Percentiles rank a stretch among this genome's conserved stretches.
These are phyloP conservation scores for Callyntrura sp. DNA, from an alignment of 2,888 invertebrate species.

Conservation along the genomic window DNA sequence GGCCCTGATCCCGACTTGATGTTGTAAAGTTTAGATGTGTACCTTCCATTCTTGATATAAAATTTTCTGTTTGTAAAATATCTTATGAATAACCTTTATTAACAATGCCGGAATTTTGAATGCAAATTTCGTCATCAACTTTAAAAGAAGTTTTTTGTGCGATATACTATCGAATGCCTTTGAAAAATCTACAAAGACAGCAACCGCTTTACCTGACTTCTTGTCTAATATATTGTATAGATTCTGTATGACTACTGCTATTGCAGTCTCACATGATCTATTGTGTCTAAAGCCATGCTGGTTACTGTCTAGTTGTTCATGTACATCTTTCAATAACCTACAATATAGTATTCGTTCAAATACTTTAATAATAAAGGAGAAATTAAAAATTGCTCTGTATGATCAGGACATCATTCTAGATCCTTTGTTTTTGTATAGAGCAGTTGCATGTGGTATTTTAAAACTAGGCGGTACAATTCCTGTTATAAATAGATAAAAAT, in stretches of 20 bases:
- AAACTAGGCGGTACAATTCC: slow-evolving; percentile 56
- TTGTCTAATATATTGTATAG: slow-evolving; percentile 43
- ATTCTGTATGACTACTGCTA: slow-evolving; percentile 33
- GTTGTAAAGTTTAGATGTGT: background rate
- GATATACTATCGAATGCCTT: slow-evolving; percentile 52
- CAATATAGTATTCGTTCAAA: slow-evolving; percentile 50
- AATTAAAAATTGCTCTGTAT: slow-evolving; percentile 45
- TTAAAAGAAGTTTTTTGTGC: background rate
- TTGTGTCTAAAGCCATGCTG: slow-evolving; percentile 56
- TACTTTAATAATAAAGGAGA: slow-evolving; percentile 50
- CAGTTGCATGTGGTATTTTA: slow-evolving; percentile 10
- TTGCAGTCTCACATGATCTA: slow-evolving; percentile 66
- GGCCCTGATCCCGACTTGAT: background rate
- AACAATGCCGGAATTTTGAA: slow-evolving; percentile 3
- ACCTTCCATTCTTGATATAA: slow-evolving; percentile 9
- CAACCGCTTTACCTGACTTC: slow-evolving; percentile 13
- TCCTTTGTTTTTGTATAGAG: slow-evolving; percentile 59
- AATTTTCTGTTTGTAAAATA: slow-evolving; percentile 8
- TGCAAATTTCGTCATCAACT: slow-evolving; percentile 15
- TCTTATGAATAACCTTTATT: background rate
- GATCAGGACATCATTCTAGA: slow-evolving; percentile 36
- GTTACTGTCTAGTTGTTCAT: background rate
- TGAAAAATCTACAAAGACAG: slow-evolving; percentile 55
- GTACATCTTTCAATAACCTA: background rate
- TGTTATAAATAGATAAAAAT: slow-evolving; percentile 20